Conservation (phyloP, 1,140 invertebrate species). For the Lineus longissimus region DNA sequence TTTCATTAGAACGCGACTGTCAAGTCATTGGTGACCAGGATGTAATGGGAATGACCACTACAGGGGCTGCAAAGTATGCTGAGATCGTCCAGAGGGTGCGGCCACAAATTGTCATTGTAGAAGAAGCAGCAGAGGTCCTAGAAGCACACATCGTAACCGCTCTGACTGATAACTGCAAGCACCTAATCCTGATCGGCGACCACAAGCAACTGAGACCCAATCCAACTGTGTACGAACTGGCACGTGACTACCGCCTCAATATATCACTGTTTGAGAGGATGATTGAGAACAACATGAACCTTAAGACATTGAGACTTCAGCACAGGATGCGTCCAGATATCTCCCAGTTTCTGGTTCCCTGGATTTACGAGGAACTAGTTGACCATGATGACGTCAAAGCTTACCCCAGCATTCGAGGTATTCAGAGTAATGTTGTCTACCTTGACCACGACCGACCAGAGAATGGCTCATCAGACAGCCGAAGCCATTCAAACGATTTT, state of each 20-base stretch:
- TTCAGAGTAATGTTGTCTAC: constrained; percentile 36
- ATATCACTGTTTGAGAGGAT: constrained; percentile 42
- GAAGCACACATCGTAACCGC: constrained; percentile 54
- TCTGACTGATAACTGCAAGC: constrained; percentile 65
- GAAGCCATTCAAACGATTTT: constrained; percentile 30
- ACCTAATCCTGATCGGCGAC: constrained; percentile 78
- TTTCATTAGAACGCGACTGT: too few species aligned
- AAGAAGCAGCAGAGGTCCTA: constrained; percentile 81
- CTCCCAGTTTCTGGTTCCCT: constrained; percentile 28
- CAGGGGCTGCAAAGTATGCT: constrained; percentile 67
- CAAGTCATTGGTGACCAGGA: neutral
- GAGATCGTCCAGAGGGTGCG: constrained; percentile 61
- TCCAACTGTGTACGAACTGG: constrained; percentile 35
- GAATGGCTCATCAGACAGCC: constrained; percentile 19
- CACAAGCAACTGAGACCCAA: constrained; percentile 54
- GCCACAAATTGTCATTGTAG: constrained; percentile 68
- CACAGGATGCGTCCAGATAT: constrained; percentile 52
- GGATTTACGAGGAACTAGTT: constrained; percentile 38
- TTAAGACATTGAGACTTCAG: constrained; percentile 33
- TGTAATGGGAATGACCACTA: constrained; percentile 72
- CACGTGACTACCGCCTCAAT: constrained; percentile 33
- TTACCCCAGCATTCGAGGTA: constrained; percentile 29
- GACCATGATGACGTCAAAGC: constrained; percentile 29
- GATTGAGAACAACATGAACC: constrained; percentile 32
- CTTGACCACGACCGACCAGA: constrained; percentile 33